Conservation (phyloP, 2,113 vertebrate genomes). For the Tachysurus vachellii region DNA sequence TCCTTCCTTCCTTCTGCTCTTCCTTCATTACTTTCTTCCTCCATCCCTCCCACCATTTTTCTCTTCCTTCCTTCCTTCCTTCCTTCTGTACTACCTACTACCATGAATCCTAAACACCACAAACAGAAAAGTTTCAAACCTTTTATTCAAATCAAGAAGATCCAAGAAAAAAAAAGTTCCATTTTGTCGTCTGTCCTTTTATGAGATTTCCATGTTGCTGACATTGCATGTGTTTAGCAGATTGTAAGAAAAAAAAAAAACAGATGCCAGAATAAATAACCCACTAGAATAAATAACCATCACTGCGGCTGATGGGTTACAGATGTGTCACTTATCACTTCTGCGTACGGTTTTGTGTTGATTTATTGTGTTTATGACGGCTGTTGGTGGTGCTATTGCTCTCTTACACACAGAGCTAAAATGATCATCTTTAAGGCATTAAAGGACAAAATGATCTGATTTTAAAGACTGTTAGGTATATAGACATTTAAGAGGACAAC, state of each 20-base stretch:
- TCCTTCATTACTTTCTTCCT: no score
- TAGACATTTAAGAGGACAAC: neutral
- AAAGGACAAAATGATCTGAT: neutral
- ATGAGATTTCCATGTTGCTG: neutral
- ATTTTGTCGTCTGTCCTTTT: no score
- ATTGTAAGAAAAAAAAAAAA: neutral
- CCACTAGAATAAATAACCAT: neutral
- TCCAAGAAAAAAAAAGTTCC: no score
- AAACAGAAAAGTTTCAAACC: neutral
- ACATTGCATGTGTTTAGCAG: neutral
- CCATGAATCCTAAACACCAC: neutral
- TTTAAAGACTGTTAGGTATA: neutral
- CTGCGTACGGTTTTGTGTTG: no score
- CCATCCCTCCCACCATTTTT: no score
- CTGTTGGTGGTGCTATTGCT: no score
- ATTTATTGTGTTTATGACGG: no score
- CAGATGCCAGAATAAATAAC: neutral
- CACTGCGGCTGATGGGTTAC: neutral
- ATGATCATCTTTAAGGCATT: neutral
- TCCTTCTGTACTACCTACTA: no score
- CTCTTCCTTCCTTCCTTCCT: no score
- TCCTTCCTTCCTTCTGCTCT: no score
- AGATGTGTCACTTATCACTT: neutral
- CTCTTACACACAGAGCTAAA: no score
- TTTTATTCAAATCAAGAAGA: no score